Evolutionary conservation across 2,888 invertebrate genomes (phyloP), one percentile per base, ranked within the genome.

Genomic region (Lutraria lutraria): DNA sequence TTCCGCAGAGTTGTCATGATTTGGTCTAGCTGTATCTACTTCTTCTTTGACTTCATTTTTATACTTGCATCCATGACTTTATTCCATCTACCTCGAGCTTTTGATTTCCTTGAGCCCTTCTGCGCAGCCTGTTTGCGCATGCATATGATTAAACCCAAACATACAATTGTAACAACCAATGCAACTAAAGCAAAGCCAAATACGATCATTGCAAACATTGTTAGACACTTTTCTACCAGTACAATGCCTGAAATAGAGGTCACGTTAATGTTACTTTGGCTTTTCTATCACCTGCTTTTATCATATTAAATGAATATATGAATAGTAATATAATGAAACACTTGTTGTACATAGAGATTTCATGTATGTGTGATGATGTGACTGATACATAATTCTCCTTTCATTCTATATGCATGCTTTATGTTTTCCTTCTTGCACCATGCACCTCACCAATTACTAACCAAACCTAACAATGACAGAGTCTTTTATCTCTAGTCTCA

Each of bases 101-200:
- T 82, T 13, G 60, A 53, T 16, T 53, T 19, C 13, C 85, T 31
- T 0, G 56, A 4, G n/a, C 13, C 16, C n/a, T 79, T 56, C 43
- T 86, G 19, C n/a, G 60, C 60, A 25, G 25, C 43, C 43, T 86
- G 60, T 54, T 87, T 87, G 56, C 83, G 83, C 19, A 53, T 43
- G 16, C 82, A 87, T 31, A 87, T 87, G 19, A 87, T 72, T 12
- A 87, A 76, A 19, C 82, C 83, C 4, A 87, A 76, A 25, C 87
- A 82, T n/a, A 87, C 87, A 16, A 79, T 79, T 10, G 21, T 29
- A 10, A 82, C 31, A 19, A 87, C 87, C 54, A 87, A 52, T 29
- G 87, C 82, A 31, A 87, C 79, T n/a, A 87, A 83, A 0, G 76
- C 87, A 60, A 72, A 83, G n/a, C 87, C 83, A 19, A 31, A 87